phyloP scores from a whole-genome alignment of 1,140 invertebrate species.

The Anagrus nilaparvatae region DNA sequence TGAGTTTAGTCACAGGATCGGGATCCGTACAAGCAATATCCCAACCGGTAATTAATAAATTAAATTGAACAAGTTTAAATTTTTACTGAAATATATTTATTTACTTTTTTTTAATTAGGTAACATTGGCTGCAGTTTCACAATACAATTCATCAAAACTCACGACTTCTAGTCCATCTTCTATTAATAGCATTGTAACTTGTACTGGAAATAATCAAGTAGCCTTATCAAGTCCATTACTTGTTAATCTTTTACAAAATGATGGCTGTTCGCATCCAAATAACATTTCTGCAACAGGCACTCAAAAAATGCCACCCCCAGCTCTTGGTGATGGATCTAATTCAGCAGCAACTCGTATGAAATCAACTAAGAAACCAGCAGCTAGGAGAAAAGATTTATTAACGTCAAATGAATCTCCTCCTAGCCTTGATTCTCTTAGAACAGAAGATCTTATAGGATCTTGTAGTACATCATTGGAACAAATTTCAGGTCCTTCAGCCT shows the following conservation, averaged over 20 bases:
- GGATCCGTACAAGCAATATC: constrained; percentile 26
- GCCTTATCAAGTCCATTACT: constrained; percentile 79
- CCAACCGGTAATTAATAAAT: constrained; percentile 21
- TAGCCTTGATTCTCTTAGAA: constrained; percentile 33
- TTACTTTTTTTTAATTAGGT: no score
- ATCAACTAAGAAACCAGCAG: constrained; percentile 37
- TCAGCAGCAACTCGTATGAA: constrained; percentile 37
- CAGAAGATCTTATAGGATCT: constrained; percentile 33
- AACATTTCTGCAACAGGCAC: background rate
- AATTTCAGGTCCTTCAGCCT: constrained; percentile 28
- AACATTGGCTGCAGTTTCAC: constrained; percentile 24
- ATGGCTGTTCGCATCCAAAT: constrained; percentile 47
- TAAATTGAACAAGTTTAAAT: no score
- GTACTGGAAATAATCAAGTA: constrained; percentile 43
- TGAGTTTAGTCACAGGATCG: constrained; percentile 23
- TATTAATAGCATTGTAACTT: constrained; percentile 22
- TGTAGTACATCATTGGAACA: constrained; percentile 24
- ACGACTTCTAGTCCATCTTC: constrained; percentile 35
- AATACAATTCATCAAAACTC: constrained; percentile 29
- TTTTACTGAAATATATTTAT: no score
- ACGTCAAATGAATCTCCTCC: constrained; percentile 29
- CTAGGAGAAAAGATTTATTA: constrained; percentile 36
- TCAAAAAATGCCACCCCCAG: constrained; percentile 43
- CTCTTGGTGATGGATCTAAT: constrained; percentile 37
- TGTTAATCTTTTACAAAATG: constrained; percentile 84